Base-by-base conservation (phyloP, 2,113 vertebrate species). In the Beaufortia kweichowensis region DNA sequence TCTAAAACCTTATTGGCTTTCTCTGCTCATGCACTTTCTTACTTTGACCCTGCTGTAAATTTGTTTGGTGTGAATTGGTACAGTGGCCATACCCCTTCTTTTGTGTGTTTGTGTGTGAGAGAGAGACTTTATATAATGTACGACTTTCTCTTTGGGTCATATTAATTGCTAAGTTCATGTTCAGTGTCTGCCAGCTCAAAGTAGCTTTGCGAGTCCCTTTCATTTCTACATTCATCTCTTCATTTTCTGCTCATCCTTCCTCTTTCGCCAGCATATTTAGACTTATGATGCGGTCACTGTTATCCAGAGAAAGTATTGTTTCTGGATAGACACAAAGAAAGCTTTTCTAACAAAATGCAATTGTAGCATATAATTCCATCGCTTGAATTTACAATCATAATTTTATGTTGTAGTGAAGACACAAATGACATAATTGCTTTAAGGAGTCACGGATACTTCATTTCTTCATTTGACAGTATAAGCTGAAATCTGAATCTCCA, bases 161-260 rank as follows among this genome's bases (percentile, higher is more conserved):
- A 87, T 12, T 43, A 24, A 75, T 87, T 87, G 67, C 79, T 83
- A 91, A 92, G 94, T 93, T 93, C 91, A 92, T 93, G 92, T 94
- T 94, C 92, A 82, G 91, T 87, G 89, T 88, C 90, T 91, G 93
- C 93, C 93, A 93, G 88, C 94, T 91, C 92, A 84, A 74, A 89
- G 91, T 86, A 83, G 88, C 90, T 91, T 89, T 64, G 86, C 86
- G 81, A 85, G 79, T 79, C 84, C 84, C 79, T 61, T 60, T 83
- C 85, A 79, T 85, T 71, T 67, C 39, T n/a, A 33, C 81, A 57
- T 21, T 81, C 76, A 69, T 57, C 76, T 71, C 83, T 80, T 24
- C 56, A 24, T 74, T 79, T 65, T 66, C 1, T 1, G 12, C 69
- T 55, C 57, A 50, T 26, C 31, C 41, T 65, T 11, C 76, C 46